Conservation (phyloP, 1,140 invertebrate genomes). For the Parapsyche elsis region DNA sequence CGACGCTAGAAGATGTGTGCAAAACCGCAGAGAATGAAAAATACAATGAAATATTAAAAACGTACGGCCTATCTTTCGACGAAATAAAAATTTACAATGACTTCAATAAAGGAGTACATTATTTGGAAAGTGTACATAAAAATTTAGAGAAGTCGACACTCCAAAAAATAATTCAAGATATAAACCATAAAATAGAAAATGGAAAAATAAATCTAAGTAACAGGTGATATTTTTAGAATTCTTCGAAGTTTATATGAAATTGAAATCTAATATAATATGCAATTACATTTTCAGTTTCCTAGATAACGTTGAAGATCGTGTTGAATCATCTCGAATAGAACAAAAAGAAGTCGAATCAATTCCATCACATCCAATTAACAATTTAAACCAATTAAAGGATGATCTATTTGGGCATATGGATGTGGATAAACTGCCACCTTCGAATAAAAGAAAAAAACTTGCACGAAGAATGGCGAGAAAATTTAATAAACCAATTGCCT, state of each 20-base stretch:
- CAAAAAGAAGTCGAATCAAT: not conserved
- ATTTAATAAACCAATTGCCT: constrained; percentile 27
- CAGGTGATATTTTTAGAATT: not conserved
- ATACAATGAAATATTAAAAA: constrained; percentile 37
- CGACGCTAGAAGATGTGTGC: constrained; percentile 37
- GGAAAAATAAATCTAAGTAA: not conserved
- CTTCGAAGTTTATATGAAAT: not conserved
- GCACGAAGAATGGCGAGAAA: constrained; percentile 53
- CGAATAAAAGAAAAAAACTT: constrained; percentile 54
- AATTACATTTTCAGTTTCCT: not conserved
- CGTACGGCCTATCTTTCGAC: constrained; percentile 40
- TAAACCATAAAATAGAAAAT: constrained; percentile 37
- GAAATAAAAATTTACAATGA: constrained; percentile 52
- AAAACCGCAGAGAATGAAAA: constrained; percentile 27
- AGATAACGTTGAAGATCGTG: not conserved
- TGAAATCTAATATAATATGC: not conserved
- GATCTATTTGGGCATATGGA: constrained; percentile 57
- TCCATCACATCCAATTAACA: constrained; percentile 57
- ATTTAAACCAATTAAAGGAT: constrained; percentile 58
- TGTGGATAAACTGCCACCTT: constrained; percentile 35
- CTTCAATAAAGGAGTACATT: constrained; percentile 41
- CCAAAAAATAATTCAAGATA: constrained; percentile 32
- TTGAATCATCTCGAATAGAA: not conserved
- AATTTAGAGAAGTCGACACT: constrained; percentile 48
- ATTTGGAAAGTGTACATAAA: constrained; percentile 44